Base-by-base conservation (phyloP, 2,888 invertebrate genomes). In the Dasysyrphus albostriatus region DNA sequence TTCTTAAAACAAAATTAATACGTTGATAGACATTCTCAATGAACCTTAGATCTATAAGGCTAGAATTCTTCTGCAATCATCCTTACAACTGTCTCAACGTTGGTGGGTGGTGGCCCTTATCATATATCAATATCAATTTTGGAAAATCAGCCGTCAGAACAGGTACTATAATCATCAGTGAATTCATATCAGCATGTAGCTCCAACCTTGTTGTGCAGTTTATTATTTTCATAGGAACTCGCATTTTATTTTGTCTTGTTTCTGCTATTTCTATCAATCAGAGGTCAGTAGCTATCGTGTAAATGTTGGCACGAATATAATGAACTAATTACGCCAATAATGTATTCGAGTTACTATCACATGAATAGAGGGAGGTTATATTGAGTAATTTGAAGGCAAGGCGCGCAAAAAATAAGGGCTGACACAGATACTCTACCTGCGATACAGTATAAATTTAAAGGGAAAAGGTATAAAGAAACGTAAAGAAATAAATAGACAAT, bases 281-380 rank as follows among this genome's bases (percentile, higher is more conserved):
- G 72, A 78, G 78, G 83, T 78, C 79, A 83, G 75, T 1, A 39
- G 51, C 80, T 69, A 58, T 59, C 42, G 51, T 19, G 58, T 67
- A 58, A 83, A 84, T 65, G 70, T 80, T 79, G 75, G 70, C 79
- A 65, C 63, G 51, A 79, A 75, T 70, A 49, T 75, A 80, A 76
- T 65, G 75, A 75, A 59, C 75, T 84, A 75, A 80, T 72, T 76
- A 80, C 75, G 58, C 16, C 54, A 75, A 54, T 75, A 65, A 70
- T 72, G 51, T 65, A 32, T 51, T 47, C 47, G 32, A 61, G 47
- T 70, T 44, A 42, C 24, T 24, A 24, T 63, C 44, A 29, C 63
- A 10, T 42, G 3, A 29, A n/a, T 32, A 29, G n/a, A 1, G 29
- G 24, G n/a, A 44, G 10, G 34, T 0, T 16, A 34, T 32, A 34